Base-by-base conservation (phyloP, 92 coral and sea anemone genomes). In the Phymanthus crucifer region DNA sequence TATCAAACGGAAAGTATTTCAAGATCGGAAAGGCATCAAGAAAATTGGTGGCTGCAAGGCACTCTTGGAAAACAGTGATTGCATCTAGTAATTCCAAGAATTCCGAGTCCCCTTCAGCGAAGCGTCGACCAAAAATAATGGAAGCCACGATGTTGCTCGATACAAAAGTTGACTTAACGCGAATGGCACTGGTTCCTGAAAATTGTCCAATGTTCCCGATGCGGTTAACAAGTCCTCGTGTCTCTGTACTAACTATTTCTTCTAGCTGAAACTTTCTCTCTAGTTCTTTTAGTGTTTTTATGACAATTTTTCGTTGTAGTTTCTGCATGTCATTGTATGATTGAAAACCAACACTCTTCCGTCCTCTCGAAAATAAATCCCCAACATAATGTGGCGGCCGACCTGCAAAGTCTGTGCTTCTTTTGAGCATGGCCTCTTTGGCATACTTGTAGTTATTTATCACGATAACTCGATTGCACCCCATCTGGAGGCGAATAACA, bases 11-110 rank as follows among this genome's bases (percentile, higher is more conserved):
- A 26, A 94, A 34, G n/a, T 83, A 78, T 26, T 91, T 76, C 11
- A 94, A 58, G 50, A 93, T 37, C 2, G 98, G 98, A 34, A 91
- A 91, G n/a, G 93, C 85, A 40, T 94, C 98, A 16, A 94, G 81
- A n/a, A 89, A 74, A 75, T 87, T 90, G 50, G 94, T 91, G 2
- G 98, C 92, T 14, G 90, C 92, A 1, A 94, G 90, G n/a, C 91
- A 85, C 61, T 85, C 84, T 31, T 78, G 80, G 48, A 94, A 91
- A 54, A 86, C 79, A 2, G 83, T 75, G 17, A 87, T 72, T 9
- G 86, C 82, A 40, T 91, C 76, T 46, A 87, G 72, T 13, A 94
- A 74, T 9, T 78, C 75, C 75, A 84, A 48, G 38, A 94, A 85
- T 68, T 94, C 98, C 4, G 65, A 29, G 50, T 94, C 87, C 16